Conservation (phyloP, 2,888 invertebrate genomes). For the Reticulitermes lucifugus region DNA sequence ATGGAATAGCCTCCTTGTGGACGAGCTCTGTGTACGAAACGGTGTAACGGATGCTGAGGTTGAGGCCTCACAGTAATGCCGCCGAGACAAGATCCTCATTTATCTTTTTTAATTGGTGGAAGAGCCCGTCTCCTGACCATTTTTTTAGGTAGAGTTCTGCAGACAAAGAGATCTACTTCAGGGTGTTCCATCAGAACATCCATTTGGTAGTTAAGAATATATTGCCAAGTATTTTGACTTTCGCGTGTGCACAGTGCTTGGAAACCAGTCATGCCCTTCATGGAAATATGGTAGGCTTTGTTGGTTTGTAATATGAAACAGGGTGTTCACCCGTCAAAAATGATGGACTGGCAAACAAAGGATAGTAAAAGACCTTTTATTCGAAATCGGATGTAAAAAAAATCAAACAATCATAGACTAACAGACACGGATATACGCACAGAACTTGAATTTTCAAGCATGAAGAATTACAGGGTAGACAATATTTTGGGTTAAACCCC, state of each 20-base stretch:
- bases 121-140: not conserved
- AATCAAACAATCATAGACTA: too few species aligned
- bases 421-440: too few species aligned
- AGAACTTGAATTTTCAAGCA: too few species aligned
- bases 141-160: not conserved
- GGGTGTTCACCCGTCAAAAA: too few species aligned
- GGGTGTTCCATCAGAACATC: not conserved
- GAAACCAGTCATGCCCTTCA: not conserved
- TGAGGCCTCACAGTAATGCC: not conserved
- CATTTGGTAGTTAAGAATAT: not conserved
- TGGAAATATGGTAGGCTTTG: not conserved
- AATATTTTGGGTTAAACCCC: too few species aligned
- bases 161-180: not conserved
- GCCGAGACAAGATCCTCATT: not conserved
- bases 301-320: too few species aligned
- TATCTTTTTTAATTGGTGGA: conserved; percentile 12
- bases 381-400: too few species aligned
- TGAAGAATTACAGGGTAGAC: too few species aligned
- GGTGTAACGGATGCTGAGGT: not conserved
- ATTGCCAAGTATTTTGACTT: not conserved
- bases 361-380: too few species aligned
- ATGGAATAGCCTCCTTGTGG: too few species aligned
- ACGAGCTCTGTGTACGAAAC: too few species aligned
- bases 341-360: too few species aligned
- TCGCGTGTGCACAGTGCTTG: not conserved